Evolutionary conservation across 2,113 vertebrate genomes (phyloP).

Genomic region (Jacana jacana): DNA sequence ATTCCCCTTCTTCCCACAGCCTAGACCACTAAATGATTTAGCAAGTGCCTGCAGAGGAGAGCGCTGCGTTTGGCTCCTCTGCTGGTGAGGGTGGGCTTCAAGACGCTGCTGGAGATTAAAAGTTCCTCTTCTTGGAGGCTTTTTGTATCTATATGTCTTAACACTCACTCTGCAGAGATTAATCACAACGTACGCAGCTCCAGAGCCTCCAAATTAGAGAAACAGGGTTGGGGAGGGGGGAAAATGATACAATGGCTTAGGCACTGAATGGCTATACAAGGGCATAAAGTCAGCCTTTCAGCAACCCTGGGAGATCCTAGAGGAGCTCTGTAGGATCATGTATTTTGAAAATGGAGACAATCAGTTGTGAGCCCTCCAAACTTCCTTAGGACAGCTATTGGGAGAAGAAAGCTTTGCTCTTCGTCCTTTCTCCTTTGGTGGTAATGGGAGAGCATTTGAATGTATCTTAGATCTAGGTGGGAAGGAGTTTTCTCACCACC

Average conservation of each 20-base stretch:
- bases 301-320: not conserved
- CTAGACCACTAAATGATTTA: not conserved
- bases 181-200: not conserved
- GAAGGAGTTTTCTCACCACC: not conserved
- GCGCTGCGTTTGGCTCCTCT: not conserved
- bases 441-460: not conserved
- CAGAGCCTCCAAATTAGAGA: not conserved
- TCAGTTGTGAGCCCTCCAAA: not conserved
- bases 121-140: not conserved
- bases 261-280: not conserved
- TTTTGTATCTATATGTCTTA: not conserved
- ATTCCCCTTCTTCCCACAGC: not conserved
- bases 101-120: fast-evolving
- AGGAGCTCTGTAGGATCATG: not conserved
- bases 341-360: not conserved
- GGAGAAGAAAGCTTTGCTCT: not conserved
- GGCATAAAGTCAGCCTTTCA: not conserved
- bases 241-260: not conserved
- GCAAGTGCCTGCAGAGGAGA: not conserved
- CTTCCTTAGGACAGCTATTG: not conserved
- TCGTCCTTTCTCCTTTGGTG: not conserved
- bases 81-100: not conserved
- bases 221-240: not conserved
- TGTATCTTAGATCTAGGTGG: not conserved
- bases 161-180: not conserved